Percentiles rank a stretch among this genome's conserved stretches.
Conservation (phyloP, 2,797 vertebrate genomes). For the Rhyacichthys aspro region DNA sequence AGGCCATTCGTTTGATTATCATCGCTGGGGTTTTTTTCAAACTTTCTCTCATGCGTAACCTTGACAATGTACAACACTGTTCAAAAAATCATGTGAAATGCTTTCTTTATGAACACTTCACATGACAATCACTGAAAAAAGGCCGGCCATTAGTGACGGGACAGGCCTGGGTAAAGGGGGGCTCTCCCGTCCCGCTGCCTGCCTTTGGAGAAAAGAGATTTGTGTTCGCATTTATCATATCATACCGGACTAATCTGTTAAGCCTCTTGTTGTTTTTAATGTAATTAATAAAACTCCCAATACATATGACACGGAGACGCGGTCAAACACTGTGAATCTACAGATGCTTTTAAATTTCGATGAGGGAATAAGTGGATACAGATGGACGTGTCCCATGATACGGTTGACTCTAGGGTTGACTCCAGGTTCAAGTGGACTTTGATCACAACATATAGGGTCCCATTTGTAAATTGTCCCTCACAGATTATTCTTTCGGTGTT, state of each 20-base stretch:
- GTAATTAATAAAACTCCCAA: constrained; percentile 74
- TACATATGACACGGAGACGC: constrained; percentile 37
- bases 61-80: constrained; percentile 15
- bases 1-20: constrained; percentile 36
- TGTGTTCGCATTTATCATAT: constrained; percentile 63
- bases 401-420: constrained; percentile 18
- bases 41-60: constrained; percentile 31
- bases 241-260: constrained; percentile 74
- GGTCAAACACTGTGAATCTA: constrained; percentile 34
- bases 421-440: constrained; percentile 17
- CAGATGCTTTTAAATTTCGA: constrained; percentile 9
- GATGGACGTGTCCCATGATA: constrained; percentile 36
- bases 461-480: not conserved
- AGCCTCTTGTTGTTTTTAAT: constrained; percentile 77
- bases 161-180: not conserved
- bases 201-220: constrained; percentile 65
- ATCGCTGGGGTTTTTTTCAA: constrained; percentile 31
- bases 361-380: constrained; percentile 39
- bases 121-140: constrained; percentile 33
- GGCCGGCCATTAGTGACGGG: constrained; percentile 45
- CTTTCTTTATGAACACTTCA: constrained; percentile 31
- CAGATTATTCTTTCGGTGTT: not conserved
- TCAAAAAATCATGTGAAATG: constrained; percentile 12
- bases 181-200: constrained; percentile 22
- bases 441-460: not conserved